phyloP scores from a whole-genome alignment of 2,797 vertebrate genomes.

The Muscicapa striata region DNA sequence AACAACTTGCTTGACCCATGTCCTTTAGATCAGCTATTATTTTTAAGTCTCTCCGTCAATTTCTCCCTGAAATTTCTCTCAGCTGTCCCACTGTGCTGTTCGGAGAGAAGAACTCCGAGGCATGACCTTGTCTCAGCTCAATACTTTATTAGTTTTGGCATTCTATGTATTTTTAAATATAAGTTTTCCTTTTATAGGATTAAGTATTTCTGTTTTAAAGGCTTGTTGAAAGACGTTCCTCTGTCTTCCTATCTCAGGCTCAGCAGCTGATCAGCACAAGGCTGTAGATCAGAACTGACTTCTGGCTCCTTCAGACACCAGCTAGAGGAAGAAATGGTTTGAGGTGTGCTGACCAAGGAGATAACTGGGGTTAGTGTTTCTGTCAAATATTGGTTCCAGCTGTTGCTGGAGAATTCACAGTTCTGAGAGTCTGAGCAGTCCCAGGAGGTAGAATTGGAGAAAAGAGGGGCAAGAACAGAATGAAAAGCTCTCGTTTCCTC shows the following conservation, averaged over 20 bases:
- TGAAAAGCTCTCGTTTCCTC: background rate
- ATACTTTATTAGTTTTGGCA: constrained; percentile 63
- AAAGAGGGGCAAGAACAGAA: background rate
- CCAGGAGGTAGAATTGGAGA: background rate
- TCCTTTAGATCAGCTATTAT: background rate
- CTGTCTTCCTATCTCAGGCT: constrained; percentile 1
- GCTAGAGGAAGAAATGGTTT: background rate
- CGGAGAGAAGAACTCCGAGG: background rate
- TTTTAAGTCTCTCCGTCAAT: background rate
- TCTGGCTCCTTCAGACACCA: background rate
- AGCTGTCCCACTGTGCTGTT: background rate
- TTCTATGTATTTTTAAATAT: constrained; percentile 57
- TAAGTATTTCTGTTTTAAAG: constrained; percentile 40
- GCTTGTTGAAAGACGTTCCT: background rate
- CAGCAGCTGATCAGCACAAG: background rate
- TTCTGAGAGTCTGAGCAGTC: background rate
- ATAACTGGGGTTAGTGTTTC: background rate
- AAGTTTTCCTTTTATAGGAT: constrained; percentile 55
- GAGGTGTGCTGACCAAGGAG: background rate
- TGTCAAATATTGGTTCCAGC: background rate
- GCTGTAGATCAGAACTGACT: background rate
- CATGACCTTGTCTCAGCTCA: constrained; percentile 12
- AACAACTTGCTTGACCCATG: background rate
- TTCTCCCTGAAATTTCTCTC: background rate
- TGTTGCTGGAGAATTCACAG: background rate